Evolutionary conservation across 2,113 vertebrate genomes (phyloP), one percentile per base, ranked within the genome.

Genomic region (Catharus bicknelli): DNA sequence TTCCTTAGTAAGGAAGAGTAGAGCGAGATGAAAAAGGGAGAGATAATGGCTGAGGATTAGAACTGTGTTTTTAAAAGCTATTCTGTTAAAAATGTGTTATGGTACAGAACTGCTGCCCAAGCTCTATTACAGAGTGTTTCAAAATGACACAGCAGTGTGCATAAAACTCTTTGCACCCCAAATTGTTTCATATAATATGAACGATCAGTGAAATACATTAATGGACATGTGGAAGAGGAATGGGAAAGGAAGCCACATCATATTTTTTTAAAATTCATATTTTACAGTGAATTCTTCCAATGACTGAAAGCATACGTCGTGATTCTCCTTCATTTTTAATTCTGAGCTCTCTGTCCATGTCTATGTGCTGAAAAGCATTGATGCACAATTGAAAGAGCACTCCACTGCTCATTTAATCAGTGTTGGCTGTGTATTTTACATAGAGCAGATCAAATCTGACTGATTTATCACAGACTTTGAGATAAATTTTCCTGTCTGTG

Each of bases 381-480:
- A 91, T 95, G 89, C 62, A 15, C 95, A 93, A 81, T 95, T 83
- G 91, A 86, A 90, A 88, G 85, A 95, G 74, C 88, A 66, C 81
- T 42, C 48, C 88, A 51, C 83, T 90, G 91, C 94, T 95, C 96
- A 93, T 96, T 97, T 96, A 96, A 96, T 98, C 96, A 96, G 90
- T 80, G n/a, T n/a, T 76, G 90, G 86, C 16, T 80, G 90, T 81
- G 95, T 93, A 88, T 95, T 96, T 94, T 94, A 84, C 93, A 84
- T 66, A 95, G 47, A 96, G 77, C 93, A 86, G 94, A 96, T 96
- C 94, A 96, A 95, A 80, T 95, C 90, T 96, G 94, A 96, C 97
- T 97, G 97, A 97, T 97, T 96, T 98, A 97, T 97, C 96, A 90
- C 94, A 93, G 96, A 77, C 93, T 95, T 94, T 58, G 95, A 95